Conservation (phyloP, 2,888 invertebrate species). For the Amphipoea lucens region DNA sequence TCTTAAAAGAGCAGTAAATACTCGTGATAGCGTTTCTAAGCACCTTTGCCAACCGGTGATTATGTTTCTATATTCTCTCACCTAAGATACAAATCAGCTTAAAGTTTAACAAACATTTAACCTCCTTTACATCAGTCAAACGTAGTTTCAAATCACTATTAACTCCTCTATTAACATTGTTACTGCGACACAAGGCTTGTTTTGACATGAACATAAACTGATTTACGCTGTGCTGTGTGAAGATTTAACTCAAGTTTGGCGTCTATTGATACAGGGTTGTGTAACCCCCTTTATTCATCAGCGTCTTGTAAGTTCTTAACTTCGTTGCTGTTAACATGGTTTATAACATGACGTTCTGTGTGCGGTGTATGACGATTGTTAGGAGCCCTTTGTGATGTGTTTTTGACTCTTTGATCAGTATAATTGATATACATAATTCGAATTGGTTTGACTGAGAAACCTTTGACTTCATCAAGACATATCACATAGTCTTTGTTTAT, state of each 20-base stretch:
- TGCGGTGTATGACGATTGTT: slow-evolving; percentile 7
- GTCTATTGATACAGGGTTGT: slow-evolving; percentile 25
- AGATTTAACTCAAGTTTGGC: slow-evolving; percentile 41
- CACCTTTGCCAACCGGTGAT: not conserved
- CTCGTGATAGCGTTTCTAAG: not conserved
- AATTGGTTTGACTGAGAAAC: slow-evolving; percentile 16
- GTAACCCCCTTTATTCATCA: slow-evolving; percentile 33
- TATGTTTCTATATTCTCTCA: not conserved
- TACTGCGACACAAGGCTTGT: slow-evolving; percentile 6
- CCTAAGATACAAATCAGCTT: not conserved
- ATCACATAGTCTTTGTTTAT: slow-evolving; percentile 14
- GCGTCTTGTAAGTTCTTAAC: slow-evolving; percentile 22
- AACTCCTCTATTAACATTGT: slow-evolving; percentile 14
- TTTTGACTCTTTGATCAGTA: slow-evolving; percentile 37
- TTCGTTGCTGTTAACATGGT: slow-evolving; percentile 30
- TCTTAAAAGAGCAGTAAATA: not conserved
- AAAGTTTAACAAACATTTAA: not conserved
- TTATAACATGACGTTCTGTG: slow-evolving; percentile 8
- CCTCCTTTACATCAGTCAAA: slow-evolving; percentile 12
- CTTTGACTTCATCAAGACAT: slow-evolving; percentile 16
- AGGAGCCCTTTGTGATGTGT: slow-evolving; percentile 22
- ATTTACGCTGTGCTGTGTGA: slow-evolving; percentile 29
- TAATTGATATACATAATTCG: slow-evolving; percentile 17
- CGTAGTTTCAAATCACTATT: slow-evolving; percentile 20
- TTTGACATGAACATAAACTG: slow-evolving; percentile 33